Evolutionary conservation across 1,140 invertebrate species (phyloP), one percentile per base, ranked within the genome.

Genomic region (Penaeus indicus): DNA sequence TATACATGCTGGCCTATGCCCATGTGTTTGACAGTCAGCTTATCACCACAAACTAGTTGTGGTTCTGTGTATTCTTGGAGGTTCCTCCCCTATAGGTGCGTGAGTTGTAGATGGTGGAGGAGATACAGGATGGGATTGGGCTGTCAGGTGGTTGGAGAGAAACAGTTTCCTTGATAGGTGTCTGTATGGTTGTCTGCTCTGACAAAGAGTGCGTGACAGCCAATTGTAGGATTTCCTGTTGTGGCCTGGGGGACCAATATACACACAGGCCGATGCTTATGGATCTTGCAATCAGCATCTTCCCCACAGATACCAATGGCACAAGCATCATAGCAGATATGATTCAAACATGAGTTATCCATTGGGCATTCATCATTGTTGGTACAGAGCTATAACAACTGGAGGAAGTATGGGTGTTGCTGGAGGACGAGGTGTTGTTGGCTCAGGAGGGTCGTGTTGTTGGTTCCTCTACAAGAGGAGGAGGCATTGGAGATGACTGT

Each of bases 341-440:
- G 90, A 86, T 92, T 91, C 0, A 91, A 64, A 47, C 90, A 91
- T 18, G 88, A 89, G 32, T 91, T 89, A 84, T 91, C 90, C n/a
- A 84, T 63, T 62, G 83, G 84, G 42, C 97, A 98, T 75, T 98
- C 97, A 60, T 95, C 94, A 91, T 97, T 95, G 8, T 93, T 94
- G 27, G 95, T 95, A 92, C 97, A 98, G n/a, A 93, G 97, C 96
- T 78, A 91, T 88, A 27, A 81, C 64, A n/a, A 89, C 63, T 32
- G 69, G 62, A 25, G 88, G 80, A 64, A 61, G 27, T 38, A 86
- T 47, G 54, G 89, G 89, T 80, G 85, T 27, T 61, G 80, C 78
- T 77, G 84, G 42, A 60, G 84, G 84, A 21, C 80, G 78, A 60
- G 85, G 82, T 13, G 78, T 21, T 72, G 88, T n/a, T n/a, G 75